Evolutionary conservation across 2,113 vertebrate genomes (phyloP).

Genomic region (Caranx ignobilis): DNA sequence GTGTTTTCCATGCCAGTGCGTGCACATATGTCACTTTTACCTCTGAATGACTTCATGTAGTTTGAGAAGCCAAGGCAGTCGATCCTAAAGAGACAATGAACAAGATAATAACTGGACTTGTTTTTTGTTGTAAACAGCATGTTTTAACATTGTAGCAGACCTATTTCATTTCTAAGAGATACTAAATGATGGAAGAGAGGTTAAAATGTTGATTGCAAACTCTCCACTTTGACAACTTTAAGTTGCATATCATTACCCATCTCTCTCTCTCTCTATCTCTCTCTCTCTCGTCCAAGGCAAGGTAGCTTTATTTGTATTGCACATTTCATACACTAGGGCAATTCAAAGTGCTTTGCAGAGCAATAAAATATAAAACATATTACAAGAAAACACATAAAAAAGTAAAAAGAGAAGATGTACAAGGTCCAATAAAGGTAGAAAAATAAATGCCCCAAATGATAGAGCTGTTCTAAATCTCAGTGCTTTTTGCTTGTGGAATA

Average conservation of each 20-base stretch:
- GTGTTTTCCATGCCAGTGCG: conserved; percentile 1
- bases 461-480: background rate
- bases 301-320: too few species aligned
- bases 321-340: too few species aligned
- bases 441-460: background rate
- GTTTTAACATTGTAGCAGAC: background rate
- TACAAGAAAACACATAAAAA: too few species aligned
- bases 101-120: background rate
- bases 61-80: conserved; percentile 90
- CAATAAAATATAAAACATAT: too few species aligned
- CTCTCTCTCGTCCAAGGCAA: background rate
- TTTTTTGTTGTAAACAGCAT: background rate
- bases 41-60: conserved; percentile 88
- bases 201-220: background rate
- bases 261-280: background rate
- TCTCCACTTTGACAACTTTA: background rate
- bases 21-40: conserved; percentile 74
- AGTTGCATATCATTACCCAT: background rate
- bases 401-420: too few species aligned
- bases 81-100: conserved; percentile 83
- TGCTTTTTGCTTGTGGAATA: background rate
- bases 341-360: too few species aligned
- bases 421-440: background rate
- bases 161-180: background rate
- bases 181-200: background rate